phyloP scores from a whole-genome alignment of 2,113 vertebrate species.

The Solea solea region DNA sequence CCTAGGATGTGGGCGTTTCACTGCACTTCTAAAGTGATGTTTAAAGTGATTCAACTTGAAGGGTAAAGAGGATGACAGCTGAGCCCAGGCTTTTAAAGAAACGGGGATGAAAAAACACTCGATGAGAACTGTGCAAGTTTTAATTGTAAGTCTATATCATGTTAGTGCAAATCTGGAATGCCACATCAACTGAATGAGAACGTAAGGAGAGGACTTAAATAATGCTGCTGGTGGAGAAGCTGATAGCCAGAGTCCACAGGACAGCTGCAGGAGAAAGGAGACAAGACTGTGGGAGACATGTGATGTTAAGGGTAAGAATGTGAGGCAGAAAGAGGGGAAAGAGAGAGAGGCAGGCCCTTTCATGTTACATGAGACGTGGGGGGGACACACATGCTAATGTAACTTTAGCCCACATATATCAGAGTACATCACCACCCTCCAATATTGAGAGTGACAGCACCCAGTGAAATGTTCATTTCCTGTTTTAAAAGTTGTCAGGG shows the following conservation, averaged over 20 bases:
- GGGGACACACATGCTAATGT: neutral
- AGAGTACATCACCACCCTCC: too few species aligned
- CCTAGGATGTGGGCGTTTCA: neutral
- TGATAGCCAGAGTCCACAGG: neutral
- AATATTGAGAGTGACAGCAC: too few species aligned
- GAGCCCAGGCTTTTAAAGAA: neutral
- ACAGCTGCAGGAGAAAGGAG: slow-evolving; percentile 1
- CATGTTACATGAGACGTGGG: too few species aligned
- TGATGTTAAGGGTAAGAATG: neutral
- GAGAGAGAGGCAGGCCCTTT: neutral
- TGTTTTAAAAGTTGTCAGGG: too few species aligned
- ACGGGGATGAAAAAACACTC: neutral
- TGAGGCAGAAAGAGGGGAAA: neutral
- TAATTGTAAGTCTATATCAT: neutral
- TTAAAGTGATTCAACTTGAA: neutral
- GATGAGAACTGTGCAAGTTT: neutral
- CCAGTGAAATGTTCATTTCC: too few species aligned
- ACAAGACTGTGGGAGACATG: neutral
- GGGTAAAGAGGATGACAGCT: neutral
- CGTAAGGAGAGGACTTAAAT: neutral
- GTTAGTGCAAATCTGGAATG: neutral
- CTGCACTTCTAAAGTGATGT: neutral
- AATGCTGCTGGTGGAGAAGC: neutral
- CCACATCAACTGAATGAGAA: neutral
- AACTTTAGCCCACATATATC: neutral